phyloP scores from a whole-genome alignment of 1,140 invertebrate species.

The Cydia fagiglandana region DNA sequence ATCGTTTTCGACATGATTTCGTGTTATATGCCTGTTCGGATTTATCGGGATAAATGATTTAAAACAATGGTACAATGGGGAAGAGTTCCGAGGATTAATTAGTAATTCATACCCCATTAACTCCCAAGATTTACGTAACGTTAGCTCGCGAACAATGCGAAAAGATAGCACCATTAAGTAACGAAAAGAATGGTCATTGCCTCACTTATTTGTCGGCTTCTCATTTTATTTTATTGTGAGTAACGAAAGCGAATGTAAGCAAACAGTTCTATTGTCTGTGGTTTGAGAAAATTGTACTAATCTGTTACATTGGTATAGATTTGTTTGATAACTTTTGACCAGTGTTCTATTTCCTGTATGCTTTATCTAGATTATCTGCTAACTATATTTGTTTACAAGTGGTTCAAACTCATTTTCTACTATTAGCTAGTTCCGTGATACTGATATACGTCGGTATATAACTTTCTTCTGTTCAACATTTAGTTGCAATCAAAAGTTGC shows the following conservation, averaged over 20 bases:
- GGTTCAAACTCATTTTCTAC: neutral
- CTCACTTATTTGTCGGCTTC: conserved; percentile 63
- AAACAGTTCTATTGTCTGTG: conserved; percentile 50
- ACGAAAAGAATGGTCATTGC: conserved; percentile 71
- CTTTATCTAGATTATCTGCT: conserved; percentile 1
- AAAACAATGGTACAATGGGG: conserved; percentile 58
- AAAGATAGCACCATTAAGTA: conserved; percentile 65
- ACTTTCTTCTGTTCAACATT: conserved; percentile 33
- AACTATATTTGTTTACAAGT: neutral
- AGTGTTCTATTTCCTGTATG: conserved; percentile 1
- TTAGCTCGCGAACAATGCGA: conserved; percentile 63
- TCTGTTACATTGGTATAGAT: conserved; percentile 19
- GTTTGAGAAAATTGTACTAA: conserved; percentile 21
- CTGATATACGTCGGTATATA: neutral
- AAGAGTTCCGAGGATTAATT: conserved; percentile 65
- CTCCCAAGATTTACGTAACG: conserved; percentile 65
- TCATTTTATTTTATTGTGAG: conserved; percentile 61
- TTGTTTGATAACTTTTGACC: conserved; percentile 13
- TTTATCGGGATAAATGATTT: conserved; percentile 28
- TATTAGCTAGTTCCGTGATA: neutral
- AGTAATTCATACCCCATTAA: conserved; percentile 74
- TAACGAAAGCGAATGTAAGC: conserved; percentile 55
- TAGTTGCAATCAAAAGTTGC: conserved; percentile 9
- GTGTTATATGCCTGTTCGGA: conserved; percentile 2
- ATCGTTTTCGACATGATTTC: conserved; percentile 4